Evolutionary conservation across 2,888 invertebrate genomes (phyloP).

Genomic region (Caenorhabditis auriculariae): DNA sequence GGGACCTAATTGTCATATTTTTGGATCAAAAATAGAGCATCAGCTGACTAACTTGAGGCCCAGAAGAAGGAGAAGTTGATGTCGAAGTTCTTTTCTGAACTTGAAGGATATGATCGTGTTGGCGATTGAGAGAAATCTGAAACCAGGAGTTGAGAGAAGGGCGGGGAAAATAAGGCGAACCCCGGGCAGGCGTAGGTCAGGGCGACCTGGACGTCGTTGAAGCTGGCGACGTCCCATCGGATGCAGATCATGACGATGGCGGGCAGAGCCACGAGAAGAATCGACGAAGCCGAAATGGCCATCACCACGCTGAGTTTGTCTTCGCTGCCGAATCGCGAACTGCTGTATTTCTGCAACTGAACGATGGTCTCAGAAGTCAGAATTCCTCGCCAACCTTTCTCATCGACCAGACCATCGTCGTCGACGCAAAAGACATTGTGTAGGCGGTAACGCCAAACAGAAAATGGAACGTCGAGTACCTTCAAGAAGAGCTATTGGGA

Average conservation of each 20-base stretch:
- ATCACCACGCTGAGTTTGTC: conserved; percentile 33
- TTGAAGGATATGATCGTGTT: conserved; percentile 41
- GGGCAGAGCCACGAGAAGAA: conserved; percentile 39
- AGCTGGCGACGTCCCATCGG: conserved; percentile 35
- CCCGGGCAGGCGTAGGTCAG: conserved; percentile 51
- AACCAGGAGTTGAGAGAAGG: too few relatives aligned
- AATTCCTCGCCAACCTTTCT: conserved; percentile 7
- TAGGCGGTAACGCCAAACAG: conserved; percentile 41
- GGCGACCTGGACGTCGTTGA: conserved; percentile 40
- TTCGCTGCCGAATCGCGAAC: conserved; percentile 16
- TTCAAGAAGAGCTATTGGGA: conserved; percentile 5
- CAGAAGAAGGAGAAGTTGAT: conserved; percentile 25
- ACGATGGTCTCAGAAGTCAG: background rate
- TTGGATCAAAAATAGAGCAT: too few relatives aligned
- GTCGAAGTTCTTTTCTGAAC: conserved; percentile 36
- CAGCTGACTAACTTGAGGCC: conserved; percentile 16
- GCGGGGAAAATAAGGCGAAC: conserved; percentile 2
- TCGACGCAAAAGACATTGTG: conserved; percentile 43
- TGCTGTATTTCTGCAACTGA: conserved; percentile 11
- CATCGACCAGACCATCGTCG: conserved; percentile 22
- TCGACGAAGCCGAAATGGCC: conserved; percentile 38
- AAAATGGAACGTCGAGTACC: conserved; percentile 53
- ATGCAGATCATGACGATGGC: conserved; percentile 48
- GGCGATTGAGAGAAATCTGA: conserved; percentile 40
- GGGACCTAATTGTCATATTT: too few relatives aligned